Evolutionary conservation across 2,797 vertebrate species (phyloP).

Genomic region (Buphagus erythrorhynchus): DNA sequence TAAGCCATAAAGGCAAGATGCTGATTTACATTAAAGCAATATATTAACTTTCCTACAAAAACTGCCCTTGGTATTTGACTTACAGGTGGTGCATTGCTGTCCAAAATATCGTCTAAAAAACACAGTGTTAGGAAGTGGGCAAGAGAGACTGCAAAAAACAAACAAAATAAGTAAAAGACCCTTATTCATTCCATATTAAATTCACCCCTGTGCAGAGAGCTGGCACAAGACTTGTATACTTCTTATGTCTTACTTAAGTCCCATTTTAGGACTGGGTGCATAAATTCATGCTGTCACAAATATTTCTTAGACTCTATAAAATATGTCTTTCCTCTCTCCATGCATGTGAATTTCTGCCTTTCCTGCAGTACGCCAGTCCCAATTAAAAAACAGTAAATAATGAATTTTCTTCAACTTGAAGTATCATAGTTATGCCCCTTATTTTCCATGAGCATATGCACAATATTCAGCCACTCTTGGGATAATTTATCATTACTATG

Average conservation of each 20-base stretch:
- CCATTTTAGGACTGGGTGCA: not conserved
- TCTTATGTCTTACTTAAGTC: not conserved
- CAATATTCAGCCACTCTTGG: not conserved
- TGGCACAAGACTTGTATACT: not conserved
- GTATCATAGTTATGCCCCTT: not conserved
- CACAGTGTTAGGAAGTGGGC: not conserved
- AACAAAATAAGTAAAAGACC: conserved; percentile 31
- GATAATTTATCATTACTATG: not conserved
- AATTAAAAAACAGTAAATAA: not conserved
- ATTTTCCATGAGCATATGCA: not conserved
- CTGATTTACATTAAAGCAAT: not conserved
- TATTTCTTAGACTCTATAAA: not conserved
- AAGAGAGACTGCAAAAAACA: conserved; percentile 5
- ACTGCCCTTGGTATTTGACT: not conserved
- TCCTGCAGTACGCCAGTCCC: rapidly evolving
- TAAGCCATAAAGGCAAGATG: not conserved
- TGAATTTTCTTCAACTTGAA: not conserved
- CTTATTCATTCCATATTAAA: conserved; percentile 42
- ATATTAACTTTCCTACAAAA: not conserved
- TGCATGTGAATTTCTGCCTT: not conserved
- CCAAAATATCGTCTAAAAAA: not conserved
- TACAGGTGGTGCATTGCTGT: not conserved
- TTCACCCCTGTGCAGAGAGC: not conserved
- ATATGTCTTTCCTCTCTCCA: not conserved
- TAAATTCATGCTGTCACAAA: not conserved